Evolutionary conservation across 2,797 vertebrate species (phyloP).

Genomic region (Diplodus sargus): DNA sequence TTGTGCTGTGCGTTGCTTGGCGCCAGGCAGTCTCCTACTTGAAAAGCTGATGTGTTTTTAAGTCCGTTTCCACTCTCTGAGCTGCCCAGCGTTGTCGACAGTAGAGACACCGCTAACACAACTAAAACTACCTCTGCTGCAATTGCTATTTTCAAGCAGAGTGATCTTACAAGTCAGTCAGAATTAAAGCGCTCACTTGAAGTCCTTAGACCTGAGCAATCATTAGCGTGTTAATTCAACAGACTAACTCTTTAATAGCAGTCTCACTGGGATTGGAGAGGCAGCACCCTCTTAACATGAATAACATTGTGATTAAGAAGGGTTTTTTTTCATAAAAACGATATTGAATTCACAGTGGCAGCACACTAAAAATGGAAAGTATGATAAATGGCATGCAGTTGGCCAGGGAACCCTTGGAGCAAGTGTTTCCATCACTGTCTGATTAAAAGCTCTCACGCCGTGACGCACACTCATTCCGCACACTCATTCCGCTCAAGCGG

Average conservation of each 20-base stretch:
- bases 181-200: neutral
- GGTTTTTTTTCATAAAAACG: neutral
- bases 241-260: neutral
- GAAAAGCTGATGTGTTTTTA: too few species aligned
- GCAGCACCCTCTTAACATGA: neutral
- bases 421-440: neutral
- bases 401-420: neutral
- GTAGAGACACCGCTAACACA: neutral
- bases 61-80: too few species aligned
- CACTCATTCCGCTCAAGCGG: neutral
- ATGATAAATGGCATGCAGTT: neutral
- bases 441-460: constrained; percentile 3
- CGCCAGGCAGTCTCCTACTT: too few species aligned
- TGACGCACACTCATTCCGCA: neutral
- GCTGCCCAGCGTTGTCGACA: neutral
- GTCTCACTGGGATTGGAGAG: neutral
- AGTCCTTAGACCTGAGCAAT: neutral
- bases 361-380: neutral
- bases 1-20: too few species aligned
- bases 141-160: neutral
- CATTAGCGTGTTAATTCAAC: neutral
- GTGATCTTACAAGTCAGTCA: neutral
- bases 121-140: neutral
- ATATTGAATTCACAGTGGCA: neutral
- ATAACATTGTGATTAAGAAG: neutral